Evolutionary conservation across 2,113 vertebrate genomes (phyloP).

Genomic region (Nannospalax galili): DNA sequence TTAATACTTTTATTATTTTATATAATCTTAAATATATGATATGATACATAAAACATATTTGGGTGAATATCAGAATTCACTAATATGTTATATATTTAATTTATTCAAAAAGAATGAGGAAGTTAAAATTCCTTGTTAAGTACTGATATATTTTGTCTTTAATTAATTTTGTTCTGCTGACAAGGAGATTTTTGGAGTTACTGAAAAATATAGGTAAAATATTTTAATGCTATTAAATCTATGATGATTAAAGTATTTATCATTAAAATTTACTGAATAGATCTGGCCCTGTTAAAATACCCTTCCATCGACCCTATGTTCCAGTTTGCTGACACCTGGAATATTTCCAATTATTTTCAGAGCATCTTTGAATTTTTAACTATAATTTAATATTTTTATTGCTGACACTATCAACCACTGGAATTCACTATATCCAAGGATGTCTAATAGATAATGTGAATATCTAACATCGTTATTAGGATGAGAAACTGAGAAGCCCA

Average conservation of each 20-base stretch:
- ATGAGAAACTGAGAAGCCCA: neutral
- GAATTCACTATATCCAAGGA: neutral
- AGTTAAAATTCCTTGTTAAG: neutral
- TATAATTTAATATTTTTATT: neutral
- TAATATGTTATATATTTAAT: neutral
- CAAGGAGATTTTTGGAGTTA: neutral
- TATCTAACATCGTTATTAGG: neutral
- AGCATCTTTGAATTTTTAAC: neutral
- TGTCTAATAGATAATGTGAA: neutral
- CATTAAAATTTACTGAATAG: neutral
- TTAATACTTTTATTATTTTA: neutral
- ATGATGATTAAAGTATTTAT: neutral
- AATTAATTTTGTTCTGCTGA: neutral
- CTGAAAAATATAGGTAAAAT: neutral
- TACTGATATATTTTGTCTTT: neutral
- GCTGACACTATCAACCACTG: neutral
- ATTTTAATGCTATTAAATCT: neutral
- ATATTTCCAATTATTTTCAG: slow-evolving; percentile 10
- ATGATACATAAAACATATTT: neutral
- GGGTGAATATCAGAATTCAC: neutral
- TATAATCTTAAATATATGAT: neutral
- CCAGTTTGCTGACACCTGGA: neutral
- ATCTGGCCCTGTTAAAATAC: slow-evolving; percentile 19
- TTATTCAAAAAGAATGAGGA: neutral
- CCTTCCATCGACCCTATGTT: neutral